A percentile compares a stretch with the other conserved stretches of the same genome.
Conservation (phyloP, 2,888 invertebrate genomes). For the Sphecodes monilicornis region DNA sequence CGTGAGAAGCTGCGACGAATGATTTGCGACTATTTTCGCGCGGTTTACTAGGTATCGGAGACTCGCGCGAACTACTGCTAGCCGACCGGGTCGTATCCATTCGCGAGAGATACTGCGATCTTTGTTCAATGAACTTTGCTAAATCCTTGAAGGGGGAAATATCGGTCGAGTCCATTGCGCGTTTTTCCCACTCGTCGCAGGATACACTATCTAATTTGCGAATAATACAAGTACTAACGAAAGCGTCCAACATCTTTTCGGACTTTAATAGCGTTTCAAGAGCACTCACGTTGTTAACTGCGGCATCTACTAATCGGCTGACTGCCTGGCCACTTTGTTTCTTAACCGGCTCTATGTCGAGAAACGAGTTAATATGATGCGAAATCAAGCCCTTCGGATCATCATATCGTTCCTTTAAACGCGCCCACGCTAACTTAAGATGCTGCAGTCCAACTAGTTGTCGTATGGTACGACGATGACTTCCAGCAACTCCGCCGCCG, state of each 20-base stretch:
- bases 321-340: too few relatives aligned
- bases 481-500: too few relatives aligned
- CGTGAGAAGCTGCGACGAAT: not conserved
- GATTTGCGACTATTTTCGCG: not conserved
- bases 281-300: not conserved
- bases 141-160: not conserved
- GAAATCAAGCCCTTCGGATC: too few relatives aligned
- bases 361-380: too few relatives aligned
- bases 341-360: too few relatives aligned
- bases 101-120: not conserved
- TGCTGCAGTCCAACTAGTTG: too few relatives aligned
- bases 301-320: not conserved
- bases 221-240: not conserved
- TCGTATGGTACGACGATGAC: too few relatives aligned
- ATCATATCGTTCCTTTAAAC: too few relatives aligned
- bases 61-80: accelerated
- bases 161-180: too few relatives aligned
- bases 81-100: not conserved
- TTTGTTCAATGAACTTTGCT: not conserved
- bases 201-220: not conserved
- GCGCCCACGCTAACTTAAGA: too few relatives aligned
- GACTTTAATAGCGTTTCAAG: not conserved
- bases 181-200: not conserved
- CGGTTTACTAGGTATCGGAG: not conserved
- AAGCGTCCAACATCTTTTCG: not conserved